Evolutionary conservation across 2,113 vertebrate genomes (phyloP), one percentile per base, ranked within the genome.

Genomic region (Prionailurus bengalensis): DNA sequence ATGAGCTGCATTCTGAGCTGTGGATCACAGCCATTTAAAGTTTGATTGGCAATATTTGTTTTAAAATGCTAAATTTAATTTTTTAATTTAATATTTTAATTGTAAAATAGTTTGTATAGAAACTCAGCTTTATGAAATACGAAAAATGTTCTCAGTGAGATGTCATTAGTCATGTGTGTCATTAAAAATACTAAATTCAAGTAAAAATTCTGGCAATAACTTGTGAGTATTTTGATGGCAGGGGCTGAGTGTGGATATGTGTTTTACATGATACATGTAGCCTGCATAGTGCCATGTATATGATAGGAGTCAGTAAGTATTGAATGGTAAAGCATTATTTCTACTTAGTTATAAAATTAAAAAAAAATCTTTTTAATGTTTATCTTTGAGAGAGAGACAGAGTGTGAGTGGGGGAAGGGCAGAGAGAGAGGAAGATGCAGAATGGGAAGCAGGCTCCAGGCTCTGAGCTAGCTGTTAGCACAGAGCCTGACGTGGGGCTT

Each of bases 31-130:
- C 23, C 29, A 23, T 48, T 68, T 94, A 33, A 89, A 84, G 17
- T 76, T 97, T 76, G 36, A 36, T 36, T 36, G 36, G 48, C 36
- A 68, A 14, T 93, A 21, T 31, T 85, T 48, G 19, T 61, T 88
- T 88, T 45, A 78, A 96, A 84, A 51, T 66, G 19, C 19, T 66
- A 65, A n/a, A 58, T 90, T 83, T 74, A 68, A 76, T 78, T 65
- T 45, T 45, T 91, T 16, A 73, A 63, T 82, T 93, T 70, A 80
- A 45, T 66, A 42, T 85, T 87, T 94, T 73, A 66, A 66, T 92
- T 70, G 2, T 76, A 61, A 79, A 71, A 31, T 85, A 76, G 53
- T 55, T 70, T 70, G 23, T 10, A 14, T 68, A 31, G 63, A 95
- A 93, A 66, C 51, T 58, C 65, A 89, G 10, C 42, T 70, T 96